Evolutionary conservation across 2,888 invertebrate genomes (phyloP), one percentile per base, ranked within the genome.

Genomic region (Rhagophthalmus giganteus): DNA sequence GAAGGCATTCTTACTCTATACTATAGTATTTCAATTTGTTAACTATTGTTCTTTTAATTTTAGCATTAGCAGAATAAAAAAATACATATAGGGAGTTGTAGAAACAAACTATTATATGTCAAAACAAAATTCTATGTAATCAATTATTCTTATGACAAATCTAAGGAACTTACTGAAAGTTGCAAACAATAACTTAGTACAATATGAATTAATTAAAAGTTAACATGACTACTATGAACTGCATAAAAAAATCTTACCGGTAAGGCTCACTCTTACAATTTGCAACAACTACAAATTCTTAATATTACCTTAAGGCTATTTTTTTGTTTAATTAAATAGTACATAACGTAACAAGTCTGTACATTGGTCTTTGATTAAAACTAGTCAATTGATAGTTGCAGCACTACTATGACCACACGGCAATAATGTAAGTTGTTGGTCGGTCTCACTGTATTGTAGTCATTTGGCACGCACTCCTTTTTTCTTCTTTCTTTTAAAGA

Each of bases 401-500:
- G 72, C 75, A 67, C 73, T 74, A 67, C 74, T 74, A 63, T 73
- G 74, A 63, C 73, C 72, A 65, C 74, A 74, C 59, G 73, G 74
- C 66, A 75, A 67, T 64, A 74, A 67, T 54, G 73, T 74, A 60
- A 75, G 70, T 60, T 74, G 74, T 69, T 74, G 75, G 69, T 75
- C 75, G 51, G 74, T 74, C 65, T 75, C 74, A 66, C 74, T 74
- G 64, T 73, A 74, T 67, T 74, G 75, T 72, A 75, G 74, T 75
- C 75, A 75, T 74, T 75, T 75, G 57, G 72, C 71, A 58, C 74
- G 69, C 52, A 71, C 69, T 45, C 71, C 73, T 87, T 95, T 94
- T 88, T 96, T 96, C 91, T 95, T 95, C 90, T 94, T 95, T 78
- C 94, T 88, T 80, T 94, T 94, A 85, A 94, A 94, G 86, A 96